A percentile compares a stretch with the other conserved stretches of the same genome.
phyloP scores from a whole-genome alignment of 2,888 invertebrate species.

The Scrobipalpa costella region DNA sequence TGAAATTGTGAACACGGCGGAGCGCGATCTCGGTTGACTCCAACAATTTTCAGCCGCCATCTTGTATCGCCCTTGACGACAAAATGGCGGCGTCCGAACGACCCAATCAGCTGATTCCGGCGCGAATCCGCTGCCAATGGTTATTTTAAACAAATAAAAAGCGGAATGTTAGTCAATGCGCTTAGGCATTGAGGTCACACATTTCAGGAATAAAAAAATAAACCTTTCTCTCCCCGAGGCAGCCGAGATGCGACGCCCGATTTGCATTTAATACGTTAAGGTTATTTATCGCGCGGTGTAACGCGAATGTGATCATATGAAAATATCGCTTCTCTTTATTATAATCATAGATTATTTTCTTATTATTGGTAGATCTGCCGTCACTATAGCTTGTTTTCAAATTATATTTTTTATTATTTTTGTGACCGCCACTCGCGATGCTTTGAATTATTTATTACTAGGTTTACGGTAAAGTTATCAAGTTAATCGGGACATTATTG shows the following conservation, averaged over 20 bases:
- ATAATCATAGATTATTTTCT: constrained; percentile 65
- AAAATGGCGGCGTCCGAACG: constrained; percentile 68
- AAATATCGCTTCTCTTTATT: constrained; percentile 65
- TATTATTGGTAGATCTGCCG: constrained; percentile 66
- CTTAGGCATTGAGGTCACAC: constrained; percentile 58
- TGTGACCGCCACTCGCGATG: constrained; percentile 51
- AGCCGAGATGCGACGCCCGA: constrained; percentile 49
- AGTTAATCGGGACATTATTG: constrained; percentile 47
- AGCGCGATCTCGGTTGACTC: constrained; percentile 49
- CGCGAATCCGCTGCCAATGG: constrained; percentile 65
- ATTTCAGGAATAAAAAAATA: constrained; percentile 65
- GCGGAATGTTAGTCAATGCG: constrained; percentile 69
- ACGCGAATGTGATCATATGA: constrained; percentile 67
- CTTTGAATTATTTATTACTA: constrained; percentile 72
- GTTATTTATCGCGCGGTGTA: constrained; percentile 52
- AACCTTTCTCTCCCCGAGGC: constrained; percentile 43
- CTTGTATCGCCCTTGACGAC: constrained; percentile 39
- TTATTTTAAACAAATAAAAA: constrained; percentile 52
- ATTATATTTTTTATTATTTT: constrained; percentile 56
- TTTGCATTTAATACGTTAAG: constrained; percentile 64
- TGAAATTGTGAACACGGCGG: constrained; percentile 43
- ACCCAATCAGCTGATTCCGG: constrained; percentile 68
- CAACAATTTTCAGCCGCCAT: constrained; percentile 53
- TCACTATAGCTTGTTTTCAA: constrained; percentile 58
- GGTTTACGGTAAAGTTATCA: constrained; percentile 53